Base-by-base conservation (phyloP, 2,113 vertebrate genomes). In the Rhipidura dahli region DNA sequence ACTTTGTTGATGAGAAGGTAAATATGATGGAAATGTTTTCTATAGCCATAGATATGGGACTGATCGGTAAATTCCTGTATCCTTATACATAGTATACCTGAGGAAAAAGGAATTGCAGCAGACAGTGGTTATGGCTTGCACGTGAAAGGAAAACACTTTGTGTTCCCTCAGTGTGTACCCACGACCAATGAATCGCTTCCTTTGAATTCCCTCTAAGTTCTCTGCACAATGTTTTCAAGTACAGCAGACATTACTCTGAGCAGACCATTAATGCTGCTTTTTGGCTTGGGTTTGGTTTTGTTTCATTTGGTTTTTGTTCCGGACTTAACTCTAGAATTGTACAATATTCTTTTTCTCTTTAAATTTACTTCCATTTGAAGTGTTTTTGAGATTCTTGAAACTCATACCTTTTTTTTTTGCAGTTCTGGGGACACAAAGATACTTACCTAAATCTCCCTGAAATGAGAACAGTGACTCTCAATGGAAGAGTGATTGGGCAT, bases 121-220 rank as follows among this genome's bases (percentile, higher is more conserved):
- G 37, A 42, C 28, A 57, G 31, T 0, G 0, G 7, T 44, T 37
- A 23, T 6, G 60, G 5, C 1, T 57, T 66, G 7, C 5, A 2
- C 0, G 0, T 28, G 51, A 63, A 78, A 89, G 6, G 5, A 90
- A 59, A 85, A 21, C 18, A 26, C 4, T 42, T 57, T 57, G 33
- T 31, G 31, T 61, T 71, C 15, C 30, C 18, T 16, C 24, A 27
- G 30, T 13, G 40, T 15, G 11, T 50, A 54, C 33, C 30, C 5
- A 30, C 7, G 5, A 24, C 8, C 11, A 9, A 35, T 39, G 11
- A 68, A 21, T 33, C 2, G 6, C 31, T 83, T 71, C 39, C 22
- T 71, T 19, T 56, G 33, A 69, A 69, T 35, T 69, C 18, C 21
- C 6, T 40, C 59, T 68, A 68, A 77, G 11, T 70, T 79, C 3